Base-by-base conservation (phyloP, 1,140 invertebrate species). In the Schlechtendalia chinensis region DNA sequence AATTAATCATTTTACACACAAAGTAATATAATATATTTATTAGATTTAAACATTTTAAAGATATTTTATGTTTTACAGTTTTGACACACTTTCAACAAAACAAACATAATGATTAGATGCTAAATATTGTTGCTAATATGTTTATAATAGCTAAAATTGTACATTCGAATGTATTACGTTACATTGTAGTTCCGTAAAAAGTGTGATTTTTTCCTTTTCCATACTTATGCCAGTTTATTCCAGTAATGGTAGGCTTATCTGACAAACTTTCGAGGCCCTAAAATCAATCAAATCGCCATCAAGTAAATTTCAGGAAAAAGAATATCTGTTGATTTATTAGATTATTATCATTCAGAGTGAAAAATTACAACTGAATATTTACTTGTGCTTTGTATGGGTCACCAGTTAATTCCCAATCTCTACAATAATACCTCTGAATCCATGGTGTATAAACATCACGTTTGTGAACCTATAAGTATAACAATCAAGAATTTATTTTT, bases 401-500 rank as follows among this genome's bases (percentile, higher is more conserved):
- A 50, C 75, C 75, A 50, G 75, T 79, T 27, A 79, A 45, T 79
- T 79, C 75, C 75, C 75, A 79, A 12, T 79, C 75, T 63, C 75
- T 79, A 12, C 32, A n/a, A 79, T 79, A 79, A 61, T 79, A 79
- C 22, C 58, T 63, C 12, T 79, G 75, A 5, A 79, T 8, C 75
- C 75, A 79, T 11, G 75, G 75, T 50, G 22, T 24, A 50, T 58
- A 24, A n/a, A 79, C 4, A 63, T 79, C 75, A 27, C 75, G 75
- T 27, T 6, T 58, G 39, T 61, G 59, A 32, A 6, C 11, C 75
- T 79, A 50, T 19, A 63, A 77, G 8, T 39, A 39, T 22, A 22
- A 58, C 11, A 69, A 22, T 22, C 3, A 22, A 0, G 1, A 45
- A 67, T 29, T n/a, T 19, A 5, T 16, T 1, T 45, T 67, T 67